Conservation (phyloP, 2,797 vertebrate genomes). For the Phoeniculus purpureus region DNA sequence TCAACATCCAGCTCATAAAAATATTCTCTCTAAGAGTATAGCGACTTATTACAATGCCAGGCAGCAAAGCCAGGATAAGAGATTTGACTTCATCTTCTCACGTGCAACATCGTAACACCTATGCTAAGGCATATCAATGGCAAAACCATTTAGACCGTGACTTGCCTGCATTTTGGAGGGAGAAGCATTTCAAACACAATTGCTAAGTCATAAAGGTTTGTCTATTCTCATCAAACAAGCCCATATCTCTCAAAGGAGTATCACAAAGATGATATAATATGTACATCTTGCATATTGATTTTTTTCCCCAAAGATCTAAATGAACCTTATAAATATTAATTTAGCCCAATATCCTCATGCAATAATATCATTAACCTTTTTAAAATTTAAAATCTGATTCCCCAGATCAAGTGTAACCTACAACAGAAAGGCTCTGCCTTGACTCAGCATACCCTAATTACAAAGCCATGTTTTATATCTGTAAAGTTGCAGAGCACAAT, state of each 20-base stretch:
- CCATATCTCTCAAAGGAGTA: neutral
- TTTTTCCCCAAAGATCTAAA: neutral
- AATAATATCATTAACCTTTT: neutral
- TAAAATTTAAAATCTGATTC: neutral
- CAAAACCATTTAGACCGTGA: neutral
- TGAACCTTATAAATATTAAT: neutral
- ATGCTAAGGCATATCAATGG: neutral
- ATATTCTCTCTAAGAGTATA: neutral
- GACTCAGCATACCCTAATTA: neutral
- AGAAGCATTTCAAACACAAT: neutral
- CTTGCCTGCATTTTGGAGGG: neutral
- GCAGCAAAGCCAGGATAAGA: neutral
- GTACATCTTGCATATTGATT: rapidly evolving
- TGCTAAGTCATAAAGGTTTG: neutral
- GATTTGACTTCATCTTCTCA: neutral
- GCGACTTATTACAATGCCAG: neutral
- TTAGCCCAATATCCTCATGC: neutral
- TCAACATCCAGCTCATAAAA: neutral
- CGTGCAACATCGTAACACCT: neutral
- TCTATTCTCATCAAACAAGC: neutral
- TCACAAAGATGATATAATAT: neutral
- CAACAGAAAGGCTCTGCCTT: neutral
- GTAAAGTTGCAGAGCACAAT: neutral
- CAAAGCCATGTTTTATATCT: neutral
- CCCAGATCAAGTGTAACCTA: neutral